Evolutionary conservation across 1,140 invertebrate species (phyloP), one percentile per base, ranked within the genome.

Genomic region (Colletes latitarsis): DNA sequence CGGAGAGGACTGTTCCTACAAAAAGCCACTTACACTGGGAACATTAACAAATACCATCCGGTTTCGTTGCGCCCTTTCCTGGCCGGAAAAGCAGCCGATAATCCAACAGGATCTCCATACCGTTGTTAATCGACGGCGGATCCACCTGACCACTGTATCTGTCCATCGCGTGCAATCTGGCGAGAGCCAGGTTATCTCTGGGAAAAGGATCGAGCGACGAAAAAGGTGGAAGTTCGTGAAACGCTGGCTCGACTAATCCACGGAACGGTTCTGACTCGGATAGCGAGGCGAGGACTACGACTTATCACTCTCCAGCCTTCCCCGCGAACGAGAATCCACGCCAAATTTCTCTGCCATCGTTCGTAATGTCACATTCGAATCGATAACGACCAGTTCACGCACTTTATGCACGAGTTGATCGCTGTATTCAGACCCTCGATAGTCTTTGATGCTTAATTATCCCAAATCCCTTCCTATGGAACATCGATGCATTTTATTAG

Each of bases 261-360:
- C 39, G 30, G 62, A 77, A 55, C 68, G 62, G 80, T 77, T 77
- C 70, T 67, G 62, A 79, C 69, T 85, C 55, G 71, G 52, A 81
- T 82, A 85, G 77, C 83, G 71, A 17, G 71, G 21, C 30, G 46
- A 76, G 57, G 49, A 71, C 39, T 41, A n/a, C 10, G 64, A 69
- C 64, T 82, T 82, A 84, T 78, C 74, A 53, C 14, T 58, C 43
- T 15, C 17, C 49, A 10, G 14, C 17, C 30, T 1, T 4, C 15
- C n/a, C n/a, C 17, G 4, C 30, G 43, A 52, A 43, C 9, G 30
- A 53, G 21, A 39, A 30, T 30, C 30, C 30, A 30, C 30, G 30
- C 30, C 30, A 30, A 30, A 30, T 30, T 30, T 30, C 30, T 30
- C 30, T 30, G 30, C 30, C 30, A 30, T 30, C 30, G 30, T 30